phyloP scores from a whole-genome alignment of 2,797 vertebrate genomes.

The Sebastes melanostomus region DNA sequence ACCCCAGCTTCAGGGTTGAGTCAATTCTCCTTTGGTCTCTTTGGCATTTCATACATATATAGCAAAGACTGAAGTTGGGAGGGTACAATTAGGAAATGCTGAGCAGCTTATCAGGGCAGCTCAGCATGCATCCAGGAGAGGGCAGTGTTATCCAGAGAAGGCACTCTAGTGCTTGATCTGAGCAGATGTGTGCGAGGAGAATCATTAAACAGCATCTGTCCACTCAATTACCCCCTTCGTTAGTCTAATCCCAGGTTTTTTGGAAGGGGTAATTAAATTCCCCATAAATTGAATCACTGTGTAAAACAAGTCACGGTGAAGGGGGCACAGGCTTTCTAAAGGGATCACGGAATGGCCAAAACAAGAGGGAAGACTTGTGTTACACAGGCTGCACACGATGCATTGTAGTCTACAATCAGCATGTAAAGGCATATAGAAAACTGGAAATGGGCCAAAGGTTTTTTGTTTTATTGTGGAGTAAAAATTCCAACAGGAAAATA shows the following conservation, averaged over 20 bases:
- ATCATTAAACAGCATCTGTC: constrained; percentile 60
- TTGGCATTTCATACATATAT: background rate
- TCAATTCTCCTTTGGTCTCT: background rate
- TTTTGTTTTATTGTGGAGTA: background rate
- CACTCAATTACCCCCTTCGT: constrained; percentile 47
- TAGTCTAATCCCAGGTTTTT: constrained; percentile 43
- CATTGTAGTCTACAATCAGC: background rate
- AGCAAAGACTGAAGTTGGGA: background rate
- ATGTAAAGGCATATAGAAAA: background rate
- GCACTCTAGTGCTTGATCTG: constrained; percentile 22
- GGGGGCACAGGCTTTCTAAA: background rate
- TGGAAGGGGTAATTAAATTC: constrained; percentile 32
- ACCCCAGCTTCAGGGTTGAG: background rate
- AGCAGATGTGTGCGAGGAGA: constrained; percentile 57
- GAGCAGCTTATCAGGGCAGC: background rate
- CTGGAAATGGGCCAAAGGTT: background rate
- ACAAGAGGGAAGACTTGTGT: background rate
- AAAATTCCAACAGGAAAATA: background rate
- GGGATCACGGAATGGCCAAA: background rate
- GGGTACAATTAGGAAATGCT: background rate
- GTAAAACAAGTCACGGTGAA: constrained; percentile 3
- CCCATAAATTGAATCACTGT: constrained; percentile 14
- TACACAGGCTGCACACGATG: background rate
- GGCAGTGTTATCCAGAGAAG: constrained; percentile 56
- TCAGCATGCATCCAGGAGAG: constrained; percentile 64